A percentile compares a stretch with the other conserved stretches of the same genome.
Evolutionary conservation across 2,888 invertebrate species (phyloP).

Genomic region (Pristionchus arcanus): DNA sequence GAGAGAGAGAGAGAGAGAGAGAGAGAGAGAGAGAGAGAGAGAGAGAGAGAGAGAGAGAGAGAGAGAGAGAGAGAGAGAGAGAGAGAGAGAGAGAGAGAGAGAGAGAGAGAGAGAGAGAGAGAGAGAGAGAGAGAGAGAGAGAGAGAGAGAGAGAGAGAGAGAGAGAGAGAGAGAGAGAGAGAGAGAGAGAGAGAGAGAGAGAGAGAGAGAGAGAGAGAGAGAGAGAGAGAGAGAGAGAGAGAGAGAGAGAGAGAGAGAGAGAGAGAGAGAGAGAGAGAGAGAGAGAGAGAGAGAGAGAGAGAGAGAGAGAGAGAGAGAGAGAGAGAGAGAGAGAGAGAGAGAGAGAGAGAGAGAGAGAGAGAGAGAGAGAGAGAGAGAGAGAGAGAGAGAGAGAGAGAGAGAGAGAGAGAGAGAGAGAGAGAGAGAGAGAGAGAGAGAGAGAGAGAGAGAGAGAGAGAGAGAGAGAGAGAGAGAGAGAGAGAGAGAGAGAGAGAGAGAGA

Average conservation of each 20-base stretch:
- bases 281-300: neutral
- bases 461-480: neutral
- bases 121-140: neutral
- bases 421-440: neutral
- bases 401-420: neutral
- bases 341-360: neutral
- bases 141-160: neutral
- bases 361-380: neutral
- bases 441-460: neutral
- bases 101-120: neutral
- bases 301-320: neutral
- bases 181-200: neutral
- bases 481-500: neutral
- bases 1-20: neutral
- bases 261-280: neutral
- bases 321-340: neutral
- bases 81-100: neutral
- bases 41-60: neutral
- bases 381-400: neutral
- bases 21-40: neutral
- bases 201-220: neutral
- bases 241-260: neutral
- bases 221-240: neutral
- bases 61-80: neutral
- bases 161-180: neutral